phyloP scores from a whole-genome alignment of 2,888 invertebrate genomes.

The Lasioglossum zephyrum region DNA sequence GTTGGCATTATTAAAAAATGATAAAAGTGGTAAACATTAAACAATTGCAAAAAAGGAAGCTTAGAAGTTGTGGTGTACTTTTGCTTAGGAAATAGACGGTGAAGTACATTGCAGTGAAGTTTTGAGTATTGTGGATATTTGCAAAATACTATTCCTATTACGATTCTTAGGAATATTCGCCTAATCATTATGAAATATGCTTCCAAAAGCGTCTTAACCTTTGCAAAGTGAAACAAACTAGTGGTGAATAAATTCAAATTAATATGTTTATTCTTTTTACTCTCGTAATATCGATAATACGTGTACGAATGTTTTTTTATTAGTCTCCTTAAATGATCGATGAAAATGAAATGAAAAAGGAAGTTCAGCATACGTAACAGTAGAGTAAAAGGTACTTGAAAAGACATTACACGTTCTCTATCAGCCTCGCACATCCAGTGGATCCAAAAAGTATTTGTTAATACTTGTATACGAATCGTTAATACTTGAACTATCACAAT shows the following conservation, averaged over 20 bases:
- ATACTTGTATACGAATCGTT: no score
- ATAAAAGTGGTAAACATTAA: conserved; percentile 20
- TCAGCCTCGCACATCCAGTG: neutral
- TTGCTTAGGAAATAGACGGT: neutral
- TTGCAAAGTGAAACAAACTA: neutral
- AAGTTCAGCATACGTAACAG: neutral
- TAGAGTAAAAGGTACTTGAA: neutral
- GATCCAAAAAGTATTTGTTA: neutral
- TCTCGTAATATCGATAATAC: neutral
- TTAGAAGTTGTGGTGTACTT: conserved; percentile 7
- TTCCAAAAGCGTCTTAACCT: neutral
- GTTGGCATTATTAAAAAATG: neutral
- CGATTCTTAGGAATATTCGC: neutral
- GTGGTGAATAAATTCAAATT: neutral
- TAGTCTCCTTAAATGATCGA: neutral
- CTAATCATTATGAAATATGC: neutral
- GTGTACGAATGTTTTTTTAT: neutral
- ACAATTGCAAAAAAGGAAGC: conserved; percentile 19
- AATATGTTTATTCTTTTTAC: neutral
- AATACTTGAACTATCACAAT: neutral
- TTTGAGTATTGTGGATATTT: neutral
- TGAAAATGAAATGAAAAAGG: neutral
- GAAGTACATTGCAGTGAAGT: neutral
- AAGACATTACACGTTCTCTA: neutral
- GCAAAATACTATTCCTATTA: neutral